Base-by-base conservation (phyloP, 2,113 vertebrate species). In the Rhegmatorhina hoffmannsi region DNA sequence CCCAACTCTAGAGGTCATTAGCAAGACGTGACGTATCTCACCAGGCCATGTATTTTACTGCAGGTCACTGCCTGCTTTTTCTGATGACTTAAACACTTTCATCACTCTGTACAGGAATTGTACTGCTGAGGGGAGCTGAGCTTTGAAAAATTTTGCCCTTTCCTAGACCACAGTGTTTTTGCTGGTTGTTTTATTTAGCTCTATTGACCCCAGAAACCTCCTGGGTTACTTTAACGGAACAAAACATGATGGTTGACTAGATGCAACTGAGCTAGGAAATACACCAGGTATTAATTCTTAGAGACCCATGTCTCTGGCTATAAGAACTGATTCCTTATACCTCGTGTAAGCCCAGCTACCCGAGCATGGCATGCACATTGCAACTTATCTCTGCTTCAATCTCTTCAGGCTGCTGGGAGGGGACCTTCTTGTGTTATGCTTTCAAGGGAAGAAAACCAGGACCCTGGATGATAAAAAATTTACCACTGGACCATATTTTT, bases 141-240 rank as follows among this genome's bases (percentile, higher is more conserved):
- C 47, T 68, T 69, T 84, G 78, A 72, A 90, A 92, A 93, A 60
- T 55, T 49, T 62, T 88, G 69, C 53, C 36, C 62, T 86, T 92
- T 96, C 55, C 52, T 81, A 63, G 86, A 86, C 56, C 52, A 66
- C 66, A 82, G 26, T 73, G 34, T 13, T 91, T 91, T 77, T 86
- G 34, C 64, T 86, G 31, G 5, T 90, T 95, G 87, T 90, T 96
- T 91, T 81, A 85, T 90, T 95, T 94, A 95, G 60, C n/a, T 64
- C 49, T 81, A 53, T 70, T 89, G 90, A 88, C 73, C 92, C 90
- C 50, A 80, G 72, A 90, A 95, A 78, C 60, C 68, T 95, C 72
- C n/a, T 46, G 52, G 66, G 80, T 84, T 94, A 75, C 58, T 78
- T 81, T 72, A 84, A 94, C 24, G 72, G 78, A 92, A 73, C 28